Evolutionary conservation across 1,140 invertebrate genomes (phyloP).

Genomic region (Drosophila neocordata): DNA sequence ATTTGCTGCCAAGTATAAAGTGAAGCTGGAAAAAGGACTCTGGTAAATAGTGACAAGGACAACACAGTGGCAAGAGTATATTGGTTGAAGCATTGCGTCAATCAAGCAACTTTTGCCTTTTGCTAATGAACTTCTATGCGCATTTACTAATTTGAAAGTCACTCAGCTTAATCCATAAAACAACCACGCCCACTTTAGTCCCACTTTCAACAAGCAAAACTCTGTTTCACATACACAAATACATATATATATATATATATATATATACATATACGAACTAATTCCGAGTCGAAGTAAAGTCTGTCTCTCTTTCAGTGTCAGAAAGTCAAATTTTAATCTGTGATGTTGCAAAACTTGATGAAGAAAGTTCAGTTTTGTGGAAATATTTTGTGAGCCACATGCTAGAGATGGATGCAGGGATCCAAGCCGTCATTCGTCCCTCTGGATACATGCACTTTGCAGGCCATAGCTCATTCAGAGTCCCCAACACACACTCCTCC

Average conservation of each 20-base stretch:
- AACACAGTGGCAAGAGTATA: neutral
- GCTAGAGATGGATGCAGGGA: constrained; percentile 53
- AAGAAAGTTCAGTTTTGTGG: constrained; percentile 63
- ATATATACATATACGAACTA: constrained; percentile 20
- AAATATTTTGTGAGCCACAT: constrained; percentile 54
- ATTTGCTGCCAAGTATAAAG: constrained; percentile 25
- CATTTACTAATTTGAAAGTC: constrained; percentile 78
- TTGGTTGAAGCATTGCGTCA: constrained; percentile 62
- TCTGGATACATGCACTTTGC: constrained; percentile 45
- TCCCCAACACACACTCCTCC: constrained; percentile 25
- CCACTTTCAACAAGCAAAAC: no score
- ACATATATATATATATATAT: constrained; percentile 7
- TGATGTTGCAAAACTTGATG: constrained; percentile 78
- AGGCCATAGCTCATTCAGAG: constrained; percentile 62
- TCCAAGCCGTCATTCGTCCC: constrained; percentile 10
- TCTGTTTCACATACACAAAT: neutral
- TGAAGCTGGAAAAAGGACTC: constrained; percentile 27
- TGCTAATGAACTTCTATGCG: constrained; percentile 72
- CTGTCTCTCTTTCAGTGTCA: constrained; percentile 61
- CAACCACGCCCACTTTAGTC: constrained; percentile 42
- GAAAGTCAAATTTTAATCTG: constrained; percentile 80
- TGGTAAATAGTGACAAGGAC: constrained; percentile 25
- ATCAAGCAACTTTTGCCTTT: constrained; percentile 68
- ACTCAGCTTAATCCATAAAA: constrained; percentile 72
- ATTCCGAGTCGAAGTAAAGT: constrained; percentile 33